Evolutionary conservation across 1,140 invertebrate species (phyloP).

Genomic region (Saxidomus purpurata): DNA sequence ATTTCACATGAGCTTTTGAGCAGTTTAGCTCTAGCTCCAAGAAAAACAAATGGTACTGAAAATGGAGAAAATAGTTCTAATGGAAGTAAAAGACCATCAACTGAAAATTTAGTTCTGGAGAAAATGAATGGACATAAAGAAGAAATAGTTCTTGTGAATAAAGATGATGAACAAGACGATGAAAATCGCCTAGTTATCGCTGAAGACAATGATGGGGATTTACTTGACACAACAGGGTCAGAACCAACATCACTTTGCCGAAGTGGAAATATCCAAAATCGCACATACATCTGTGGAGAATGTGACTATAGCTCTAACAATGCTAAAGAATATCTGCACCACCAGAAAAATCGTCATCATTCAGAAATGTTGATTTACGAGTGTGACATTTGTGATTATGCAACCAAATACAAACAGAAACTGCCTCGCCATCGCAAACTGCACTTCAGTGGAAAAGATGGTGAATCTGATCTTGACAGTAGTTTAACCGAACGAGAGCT

Average conservation of each 20-base stretch:
- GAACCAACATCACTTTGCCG: slow-evolving; percentile 41
- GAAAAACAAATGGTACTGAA: background rate
- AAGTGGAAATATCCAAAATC: slow-evolving; percentile 80
- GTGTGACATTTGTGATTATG: slow-evolving; percentile 83
- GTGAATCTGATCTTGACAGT: slow-evolving; percentile 71
- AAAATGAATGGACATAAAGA: slow-evolving; percentile 58
- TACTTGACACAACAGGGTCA: slow-evolving; percentile 58
- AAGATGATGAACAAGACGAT: slow-evolving; percentile 70
- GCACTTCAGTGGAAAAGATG: slow-evolving; percentile 78
- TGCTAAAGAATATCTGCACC: slow-evolving; percentile 79
- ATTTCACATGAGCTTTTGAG: slow-evolving; percentile 38
- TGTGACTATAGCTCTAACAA: slow-evolving; percentile 79
- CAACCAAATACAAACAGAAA: slow-evolving; percentile 83
- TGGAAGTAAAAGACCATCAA: slow-evolving; percentile 54
- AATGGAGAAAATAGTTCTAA: slow-evolving; percentile 24
- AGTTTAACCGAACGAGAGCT: slow-evolving; percentile 71
- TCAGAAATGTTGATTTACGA: slow-evolving; percentile 79
- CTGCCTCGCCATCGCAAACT: slow-evolving; percentile 80
- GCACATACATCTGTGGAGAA: slow-evolving; percentile 78
- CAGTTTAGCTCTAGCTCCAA: slow-evolving; percentile 44
- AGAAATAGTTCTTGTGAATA: slow-evolving; percentile 40
- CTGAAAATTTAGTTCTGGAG: slow-evolving; percentile 58
- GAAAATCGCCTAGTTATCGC: slow-evolving; percentile 72
- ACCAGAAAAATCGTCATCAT: slow-evolving; percentile 78
- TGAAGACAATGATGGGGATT: slow-evolving; percentile 58